These are phyloP conservation scores for Tamandua tetradactyla DNA, from an alignment of 2,797 vertebrate species.

Conservation along the genomic window DNA sequence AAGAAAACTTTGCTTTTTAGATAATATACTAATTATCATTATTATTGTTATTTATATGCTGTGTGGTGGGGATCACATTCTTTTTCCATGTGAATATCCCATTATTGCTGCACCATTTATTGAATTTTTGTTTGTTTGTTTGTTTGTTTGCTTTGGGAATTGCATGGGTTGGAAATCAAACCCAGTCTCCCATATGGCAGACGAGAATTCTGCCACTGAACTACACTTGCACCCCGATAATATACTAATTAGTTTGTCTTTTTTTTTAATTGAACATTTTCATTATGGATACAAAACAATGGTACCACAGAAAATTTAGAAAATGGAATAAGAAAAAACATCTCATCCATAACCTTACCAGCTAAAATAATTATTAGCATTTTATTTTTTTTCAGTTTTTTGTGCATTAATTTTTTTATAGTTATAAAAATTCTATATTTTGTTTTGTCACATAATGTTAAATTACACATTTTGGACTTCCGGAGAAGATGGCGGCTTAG, in stretches of 20 bases:
- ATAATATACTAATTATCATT: not conserved
- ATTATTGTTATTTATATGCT: too few relatives aligned
- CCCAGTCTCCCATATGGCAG: too few relatives aligned
- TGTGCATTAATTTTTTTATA: not conserved
- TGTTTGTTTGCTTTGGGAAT: too few relatives aligned
- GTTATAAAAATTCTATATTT: not conserved
- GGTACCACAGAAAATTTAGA: not conserved
- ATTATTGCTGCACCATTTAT: too few relatives aligned
- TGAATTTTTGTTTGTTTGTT: too few relatives aligned
- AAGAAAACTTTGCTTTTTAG: not conserved
- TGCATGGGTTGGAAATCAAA: too few relatives aligned
- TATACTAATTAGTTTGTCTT: not conserved
- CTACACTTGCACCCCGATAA: too few relatives aligned
- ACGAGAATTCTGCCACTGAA: too few relatives aligned
- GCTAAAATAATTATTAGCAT: not conserved
- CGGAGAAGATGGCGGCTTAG: too few relatives aligned
- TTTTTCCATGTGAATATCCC: too few relatives aligned
- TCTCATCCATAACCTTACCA: not conserved
- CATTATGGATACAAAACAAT: not conserved
- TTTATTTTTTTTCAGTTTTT: not conserved
- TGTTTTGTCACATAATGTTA: not conserved
- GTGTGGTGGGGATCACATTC: too few relatives aligned
- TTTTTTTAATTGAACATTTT: conserved; percentile 24
- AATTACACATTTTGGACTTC: not conserved
- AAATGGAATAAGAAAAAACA: not conserved